A percentile compares a stretch with the other conserved stretches of the same genome.
Conservation (phyloP, 2,888 invertebrate species). For the Platerodrilus igneus region DNA sequence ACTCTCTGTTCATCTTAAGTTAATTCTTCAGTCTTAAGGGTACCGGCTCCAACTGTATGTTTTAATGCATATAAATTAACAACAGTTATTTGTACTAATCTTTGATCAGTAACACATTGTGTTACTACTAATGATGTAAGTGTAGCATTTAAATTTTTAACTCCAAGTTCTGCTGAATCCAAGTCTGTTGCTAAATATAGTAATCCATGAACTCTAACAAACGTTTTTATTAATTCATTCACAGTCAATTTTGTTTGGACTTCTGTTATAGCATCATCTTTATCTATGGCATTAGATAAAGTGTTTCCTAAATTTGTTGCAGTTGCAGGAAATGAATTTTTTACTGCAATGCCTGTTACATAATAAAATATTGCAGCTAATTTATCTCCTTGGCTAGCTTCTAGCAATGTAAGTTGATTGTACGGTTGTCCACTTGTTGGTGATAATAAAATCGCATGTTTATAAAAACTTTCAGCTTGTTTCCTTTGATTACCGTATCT, state of each 20-base stretch:
- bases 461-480: slow-evolving; percentile 81
- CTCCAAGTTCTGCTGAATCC: slow-evolving; percentile 57
- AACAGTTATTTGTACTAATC: slow-evolving; percentile 71
- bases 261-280: slow-evolving; percentile 48
- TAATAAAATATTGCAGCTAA: slow-evolving; percentile 83
- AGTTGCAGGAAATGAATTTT: slow-evolving; percentile 81
- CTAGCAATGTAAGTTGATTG: slow-evolving; percentile 80
- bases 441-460: slow-evolving; percentile 68
- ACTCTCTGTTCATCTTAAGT: slow-evolving; percentile 57
- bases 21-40: slow-evolving; percentile 49
- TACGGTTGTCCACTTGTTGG: slow-evolving; percentile 83
- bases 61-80: slow-evolving; percentile 71
- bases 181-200: slow-evolving; percentile 53
- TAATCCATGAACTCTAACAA: slow-evolving; percentile 60
- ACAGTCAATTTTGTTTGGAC: slow-evolving; percentile 57
- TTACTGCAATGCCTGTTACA: slow-evolving; percentile 75
- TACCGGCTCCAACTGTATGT: slow-evolving; percentile 53
- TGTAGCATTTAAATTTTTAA: slow-evolving; percentile 63
- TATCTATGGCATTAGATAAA: slow-evolving; percentile 54
- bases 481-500: slow-evolving; percentile 76
- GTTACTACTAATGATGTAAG: slow-evolving; percentile 74
- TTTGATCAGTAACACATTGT: slow-evolving; percentile 70
- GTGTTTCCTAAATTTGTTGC: slow-evolving; percentile 74
- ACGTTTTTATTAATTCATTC: slow-evolving; percentile 55
- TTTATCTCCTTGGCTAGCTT: slow-evolving; percentile 75